phyloP scores from a whole-genome alignment of 2,888 invertebrate species.

The Leptopilina myrica region DNA sequence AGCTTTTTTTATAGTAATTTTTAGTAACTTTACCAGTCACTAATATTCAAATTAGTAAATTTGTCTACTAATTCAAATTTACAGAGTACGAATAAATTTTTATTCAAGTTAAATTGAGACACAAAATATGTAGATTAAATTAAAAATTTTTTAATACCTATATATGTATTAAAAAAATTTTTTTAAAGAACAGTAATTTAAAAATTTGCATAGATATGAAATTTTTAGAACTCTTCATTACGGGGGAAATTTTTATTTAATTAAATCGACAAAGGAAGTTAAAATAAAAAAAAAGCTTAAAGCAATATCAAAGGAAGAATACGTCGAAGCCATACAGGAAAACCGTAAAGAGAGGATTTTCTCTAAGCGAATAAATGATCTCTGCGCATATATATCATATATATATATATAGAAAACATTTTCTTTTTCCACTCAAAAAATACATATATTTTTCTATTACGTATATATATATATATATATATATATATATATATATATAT shows the following conservation, averaged over 20 bases:
- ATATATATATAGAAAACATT: slow-evolving; percentile 5
- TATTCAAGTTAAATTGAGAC: too few relatives aligned
- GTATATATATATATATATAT: not conserved
- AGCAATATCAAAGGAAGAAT: not conserved
- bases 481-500: too few relatives aligned
- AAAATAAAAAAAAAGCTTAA: slow-evolving; percentile 9
- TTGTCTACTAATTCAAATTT: too few relatives aligned
- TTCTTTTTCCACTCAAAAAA: not conserved
- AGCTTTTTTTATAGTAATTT: too few relatives aligned
- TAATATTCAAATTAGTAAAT: too few relatives aligned
- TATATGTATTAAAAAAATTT: too few relatives aligned
- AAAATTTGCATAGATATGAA: slow-evolving; percentile 5
- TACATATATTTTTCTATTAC: not conserved
- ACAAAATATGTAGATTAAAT: too few relatives aligned
- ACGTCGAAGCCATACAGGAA: slow-evolving; percentile 7
- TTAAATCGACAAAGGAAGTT: slow-evolving; percentile 9
- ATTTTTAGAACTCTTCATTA: slow-evolving; percentile 1
- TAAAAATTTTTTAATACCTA: too few relatives aligned
- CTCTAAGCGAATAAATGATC: slow-evolving; percentile 14
- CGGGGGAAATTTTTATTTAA: slow-evolving; percentile 11
- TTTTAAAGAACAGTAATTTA: not conserved
- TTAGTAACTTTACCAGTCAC: too few relatives aligned
- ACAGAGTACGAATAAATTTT: too few relatives aligned
- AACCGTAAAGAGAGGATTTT: slow-evolving; percentile 14
- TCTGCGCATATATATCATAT: not conserved